phyloP scores from a whole-genome alignment of 2,888 invertebrate species.

The Chloroclystis v-ata region DNA sequence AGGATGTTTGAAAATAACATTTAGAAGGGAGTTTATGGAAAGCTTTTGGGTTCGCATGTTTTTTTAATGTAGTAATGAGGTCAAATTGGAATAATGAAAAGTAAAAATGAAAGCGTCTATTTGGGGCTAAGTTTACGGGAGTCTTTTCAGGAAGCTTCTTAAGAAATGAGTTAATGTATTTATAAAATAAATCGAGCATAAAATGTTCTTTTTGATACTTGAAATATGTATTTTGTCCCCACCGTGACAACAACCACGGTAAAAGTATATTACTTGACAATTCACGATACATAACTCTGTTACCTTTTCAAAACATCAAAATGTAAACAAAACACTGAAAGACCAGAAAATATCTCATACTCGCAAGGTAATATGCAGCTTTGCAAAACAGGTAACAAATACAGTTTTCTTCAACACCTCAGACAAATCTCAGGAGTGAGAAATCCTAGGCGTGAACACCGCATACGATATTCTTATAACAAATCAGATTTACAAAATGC shows the following conservation, averaged over 20 bases:
- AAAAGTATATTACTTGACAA: too few relatives aligned
- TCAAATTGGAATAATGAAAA: not conserved
- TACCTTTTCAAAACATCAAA: not conserved
- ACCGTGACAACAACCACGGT: too few relatives aligned
- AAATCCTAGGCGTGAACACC: slow-evolving; percentile 53
- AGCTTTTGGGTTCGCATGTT: slow-evolving; percentile 16
- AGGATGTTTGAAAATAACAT: slow-evolving; percentile 23
- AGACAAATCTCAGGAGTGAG: slow-evolving; percentile 51
- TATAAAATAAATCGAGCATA: not conserved
- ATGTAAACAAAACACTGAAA: not conserved
- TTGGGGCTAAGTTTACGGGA: not conserved
- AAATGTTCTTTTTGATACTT: too few relatives aligned
- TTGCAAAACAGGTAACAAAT: slow-evolving; percentile 2
- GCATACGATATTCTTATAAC: slow-evolving; percentile 61
- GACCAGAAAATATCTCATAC: not conserved
- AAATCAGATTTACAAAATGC: slow-evolving; percentile 66
- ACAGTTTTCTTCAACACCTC: slow-evolving; percentile 26
- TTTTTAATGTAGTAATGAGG: slow-evolving; percentile 4
- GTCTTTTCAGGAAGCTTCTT: too few relatives aligned
- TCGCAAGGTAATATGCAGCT: slow-evolving; percentile 1
- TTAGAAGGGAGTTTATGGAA: slow-evolving; percentile 14
- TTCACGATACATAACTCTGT: too few relatives aligned
- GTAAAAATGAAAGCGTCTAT: not conserved
- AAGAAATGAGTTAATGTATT: not conserved
- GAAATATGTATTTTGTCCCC: too few relatives aligned